Conservation (phyloP, 2,888 invertebrate genomes). For the Leucoptera coffeella region DNA sequence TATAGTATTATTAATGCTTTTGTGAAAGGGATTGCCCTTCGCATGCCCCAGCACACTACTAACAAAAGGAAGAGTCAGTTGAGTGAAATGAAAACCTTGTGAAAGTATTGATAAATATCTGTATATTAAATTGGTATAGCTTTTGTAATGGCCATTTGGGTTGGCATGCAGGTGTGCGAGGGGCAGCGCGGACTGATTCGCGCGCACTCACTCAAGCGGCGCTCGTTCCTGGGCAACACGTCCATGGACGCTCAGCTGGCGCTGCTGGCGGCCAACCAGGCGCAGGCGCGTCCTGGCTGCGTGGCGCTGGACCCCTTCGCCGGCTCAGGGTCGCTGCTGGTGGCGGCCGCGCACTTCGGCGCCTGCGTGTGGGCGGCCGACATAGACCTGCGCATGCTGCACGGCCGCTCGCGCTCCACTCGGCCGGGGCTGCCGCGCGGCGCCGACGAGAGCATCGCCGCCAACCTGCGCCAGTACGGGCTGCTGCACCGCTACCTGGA, state of each 20-base stretch:
- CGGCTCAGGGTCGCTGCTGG: constrained; percentile 77
- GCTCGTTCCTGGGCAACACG: constrained; percentile 96
- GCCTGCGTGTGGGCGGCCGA: constrained; percentile 83
- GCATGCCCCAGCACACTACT: too few relatives aligned
- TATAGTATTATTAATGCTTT: too few relatives aligned
- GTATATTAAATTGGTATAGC: too few relatives aligned
- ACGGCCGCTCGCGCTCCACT: constrained; percentile 76
- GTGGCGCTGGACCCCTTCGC: constrained; percentile 94
- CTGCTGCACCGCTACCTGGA: constrained; percentile 72
- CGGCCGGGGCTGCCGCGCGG: constrained; percentile 68
- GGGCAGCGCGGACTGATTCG: constrained; percentile 80
- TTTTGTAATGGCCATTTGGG: not conserved
- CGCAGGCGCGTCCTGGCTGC: constrained; percentile 62
- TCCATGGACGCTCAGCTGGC: constrained; percentile 97
- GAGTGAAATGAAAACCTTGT: too few relatives aligned
- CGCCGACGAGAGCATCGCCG: constrained; percentile 79
- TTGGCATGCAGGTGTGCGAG: constrained; percentile 74
- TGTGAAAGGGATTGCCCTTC: too few relatives aligned
- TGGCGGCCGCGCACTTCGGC: constrained; percentile 87
- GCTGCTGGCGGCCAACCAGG: constrained; percentile 94
- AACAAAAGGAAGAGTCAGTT: too few relatives aligned
- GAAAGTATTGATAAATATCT: too few relatives aligned
- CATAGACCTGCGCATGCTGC: constrained; percentile 91
- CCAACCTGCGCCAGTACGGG: constrained; percentile 87
- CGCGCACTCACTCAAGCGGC: constrained; percentile 75